Evolutionary conservation across 2,113 vertebrate species (phyloP).

Genomic region (Sylvia atricapilla): DNA sequence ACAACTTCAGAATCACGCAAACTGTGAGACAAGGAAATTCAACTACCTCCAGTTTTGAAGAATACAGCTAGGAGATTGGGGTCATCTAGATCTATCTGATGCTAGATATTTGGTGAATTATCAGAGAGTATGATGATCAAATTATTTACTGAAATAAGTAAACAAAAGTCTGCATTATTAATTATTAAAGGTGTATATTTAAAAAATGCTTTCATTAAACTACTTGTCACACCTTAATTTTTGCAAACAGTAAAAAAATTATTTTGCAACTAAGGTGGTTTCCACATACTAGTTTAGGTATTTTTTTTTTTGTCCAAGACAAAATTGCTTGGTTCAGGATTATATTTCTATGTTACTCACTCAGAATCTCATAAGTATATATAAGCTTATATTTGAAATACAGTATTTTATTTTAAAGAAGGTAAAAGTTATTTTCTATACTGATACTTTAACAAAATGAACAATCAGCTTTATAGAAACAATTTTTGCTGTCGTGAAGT

Average conservation of each 20-base stretch:
- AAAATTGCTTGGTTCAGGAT: background rate
- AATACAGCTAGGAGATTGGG: background rate
- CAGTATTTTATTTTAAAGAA: background rate
- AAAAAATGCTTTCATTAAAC: background rate
- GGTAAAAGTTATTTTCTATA: background rate
- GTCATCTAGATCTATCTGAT: background rate
- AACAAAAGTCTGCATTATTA: slow-evolving; percentile 18
- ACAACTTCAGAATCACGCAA: background rate
- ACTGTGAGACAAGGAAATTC: background rate
- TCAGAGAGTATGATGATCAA: background rate
- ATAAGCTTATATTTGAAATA: background rate
- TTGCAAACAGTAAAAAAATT: background rate
- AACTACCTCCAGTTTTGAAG: background rate
- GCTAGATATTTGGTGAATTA: background rate
- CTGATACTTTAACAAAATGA: background rate
- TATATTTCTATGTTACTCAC: background rate
- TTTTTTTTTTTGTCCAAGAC: background rate
- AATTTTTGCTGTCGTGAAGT: background rate
- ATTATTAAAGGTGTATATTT: background rate
- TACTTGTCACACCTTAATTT: background rate
- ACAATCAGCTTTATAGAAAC: background rate
- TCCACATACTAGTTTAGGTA: background rate
- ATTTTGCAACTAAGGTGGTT: background rate
- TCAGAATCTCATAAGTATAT: background rate
- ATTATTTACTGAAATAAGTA: slow-evolving; percentile 50